These are phyloP conservation scores for Brachymystax lenok DNA, from an alignment of 2,797 vertebrate genomes.

Conservation along the genomic window DNA sequence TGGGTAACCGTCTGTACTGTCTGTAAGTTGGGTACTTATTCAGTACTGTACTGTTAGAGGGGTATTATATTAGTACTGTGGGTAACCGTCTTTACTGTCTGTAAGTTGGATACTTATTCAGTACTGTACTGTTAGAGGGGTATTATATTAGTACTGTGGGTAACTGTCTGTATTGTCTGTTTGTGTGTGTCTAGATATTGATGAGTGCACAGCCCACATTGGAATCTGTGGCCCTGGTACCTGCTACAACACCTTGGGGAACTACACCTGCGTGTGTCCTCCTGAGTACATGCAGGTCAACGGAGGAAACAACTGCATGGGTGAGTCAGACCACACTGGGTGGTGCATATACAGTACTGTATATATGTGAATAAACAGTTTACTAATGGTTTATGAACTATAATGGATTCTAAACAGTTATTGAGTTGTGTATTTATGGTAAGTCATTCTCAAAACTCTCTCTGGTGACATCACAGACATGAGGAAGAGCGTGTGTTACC, in stretches of 20 bases:
- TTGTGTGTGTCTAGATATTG: conserved; percentile 80
- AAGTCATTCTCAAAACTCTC: neutral
- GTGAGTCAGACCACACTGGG: conserved; percentile 63
- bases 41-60: too few relatives aligned
- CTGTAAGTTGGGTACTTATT: too few relatives aligned
- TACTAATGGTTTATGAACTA: neutral
- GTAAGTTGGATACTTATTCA: too few relatives aligned
- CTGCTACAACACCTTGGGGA: conserved; percentile 93
- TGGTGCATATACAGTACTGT: too few relatives aligned
- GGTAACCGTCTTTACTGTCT: neutral
- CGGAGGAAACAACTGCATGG: conserved; percentile 93
- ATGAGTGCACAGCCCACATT: conserved; percentile 86
- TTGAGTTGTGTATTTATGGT: neutral
- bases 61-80: neutral
- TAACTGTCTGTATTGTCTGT: neutral
- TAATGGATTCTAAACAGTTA: neutral
- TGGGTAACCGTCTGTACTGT: too few relatives aligned
- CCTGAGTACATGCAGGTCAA: conserved; percentile 95
- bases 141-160: neutral
- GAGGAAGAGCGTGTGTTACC: conserved; percentile 91
- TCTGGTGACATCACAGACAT: conserved; percentile 76
- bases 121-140: too few relatives aligned
- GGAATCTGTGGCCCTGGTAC: conserved; percentile 92
- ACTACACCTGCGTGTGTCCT: conserved; percentile 93
- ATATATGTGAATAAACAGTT: too few relatives aligned